Evolutionary conservation across 2,113 vertebrate genomes (phyloP), one percentile per base, ranked within the genome.

Genomic region (Leucoraja erinaceus): DNA sequence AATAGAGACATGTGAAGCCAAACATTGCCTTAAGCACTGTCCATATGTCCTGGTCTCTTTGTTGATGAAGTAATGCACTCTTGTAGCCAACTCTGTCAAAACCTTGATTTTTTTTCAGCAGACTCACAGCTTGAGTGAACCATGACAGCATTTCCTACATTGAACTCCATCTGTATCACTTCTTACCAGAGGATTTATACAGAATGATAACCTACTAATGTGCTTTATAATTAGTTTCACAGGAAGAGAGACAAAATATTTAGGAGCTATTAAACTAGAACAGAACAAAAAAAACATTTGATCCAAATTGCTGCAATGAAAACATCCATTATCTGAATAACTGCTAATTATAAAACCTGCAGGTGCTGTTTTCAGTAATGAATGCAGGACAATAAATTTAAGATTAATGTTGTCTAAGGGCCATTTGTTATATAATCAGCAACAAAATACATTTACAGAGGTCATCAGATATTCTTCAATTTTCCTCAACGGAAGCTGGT

Each of bases 121-220:
- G 83, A 63, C 14, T 61, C 59, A 63, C 83, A 88, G 83, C 28
- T 88, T 66, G 83, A n/a, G 59, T 88, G 83, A 88, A 88, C 83
- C 10, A 63, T 66, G 83, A 63, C n/a, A 63, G 61, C 83, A 88
- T 88, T 88, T 88, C 59, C n/a, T 31, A n/a, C 59, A 88, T 59
- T 88, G 14, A 88, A 88, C 59, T 88, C 83, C 83, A 63, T 88
- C 83, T 66, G 59, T 61, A 88, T 12, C 83, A 86, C 81, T 61
- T 63, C 59, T 31, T 88, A 88, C 83, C 10, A 18, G n/a, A 16
- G 59, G 83, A n/a, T 31, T 75, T 75, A 75, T 75, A 75, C 74
- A 75, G 74, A 86, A 86, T 88, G 83, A 61, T 88, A 66, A 66
- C 83, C 59, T 63, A 88, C 83, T 88, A 88, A 88, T 66, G 83